Percentiles rank a stretch among this genome's conserved stretches.
These are phyloP conservation scores for Drosophila funebris DNA, from an alignment of 1,140 invertebrate genomes.

Conservation along the genomic window DNA sequence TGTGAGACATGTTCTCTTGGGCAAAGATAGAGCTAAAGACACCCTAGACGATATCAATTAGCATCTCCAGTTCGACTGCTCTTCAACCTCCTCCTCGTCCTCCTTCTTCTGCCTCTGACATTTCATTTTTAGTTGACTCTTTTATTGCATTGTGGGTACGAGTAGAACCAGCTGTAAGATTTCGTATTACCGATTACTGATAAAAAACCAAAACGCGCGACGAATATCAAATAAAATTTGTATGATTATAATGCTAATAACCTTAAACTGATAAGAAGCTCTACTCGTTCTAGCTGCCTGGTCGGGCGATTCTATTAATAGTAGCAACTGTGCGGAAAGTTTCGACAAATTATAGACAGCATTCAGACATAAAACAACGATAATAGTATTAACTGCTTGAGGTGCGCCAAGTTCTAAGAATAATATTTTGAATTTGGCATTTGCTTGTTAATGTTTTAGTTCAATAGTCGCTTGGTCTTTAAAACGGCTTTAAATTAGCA, in stretches of 20 bases:
- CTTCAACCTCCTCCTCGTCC: not conserved
- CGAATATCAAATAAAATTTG: not conserved
- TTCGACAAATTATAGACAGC: not conserved
- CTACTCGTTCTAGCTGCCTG: not conserved
- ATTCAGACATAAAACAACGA: not conserved
- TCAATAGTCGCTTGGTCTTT: too few species aligned
- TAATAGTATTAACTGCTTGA: not conserved
- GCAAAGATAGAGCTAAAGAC: not conserved
- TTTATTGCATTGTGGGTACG: too few species aligned
- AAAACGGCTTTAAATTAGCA: too few species aligned
- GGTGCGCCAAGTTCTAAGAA: too few species aligned
- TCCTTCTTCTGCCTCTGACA: too few species aligned
- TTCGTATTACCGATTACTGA: not conserved
- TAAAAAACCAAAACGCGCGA: slow-evolving; percentile 1
- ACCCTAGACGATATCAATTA: not conserved
- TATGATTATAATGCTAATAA: slow-evolving; percentile 7
- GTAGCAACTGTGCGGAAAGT: not conserved
- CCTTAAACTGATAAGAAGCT: slow-evolving; percentile 15
- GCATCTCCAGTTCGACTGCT: not conserved
- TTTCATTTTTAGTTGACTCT: too few species aligned
- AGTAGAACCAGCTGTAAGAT: not conserved
- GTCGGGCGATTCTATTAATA: not conserved
- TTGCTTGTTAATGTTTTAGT: too few species aligned
- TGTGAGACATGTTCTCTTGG: not conserved
- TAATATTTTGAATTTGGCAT: too few species aligned